These are phyloP conservation scores for Cantharis nigra DNA, from an alignment of 2,888 invertebrate genomes.

Conservation along the genomic window DNA sequence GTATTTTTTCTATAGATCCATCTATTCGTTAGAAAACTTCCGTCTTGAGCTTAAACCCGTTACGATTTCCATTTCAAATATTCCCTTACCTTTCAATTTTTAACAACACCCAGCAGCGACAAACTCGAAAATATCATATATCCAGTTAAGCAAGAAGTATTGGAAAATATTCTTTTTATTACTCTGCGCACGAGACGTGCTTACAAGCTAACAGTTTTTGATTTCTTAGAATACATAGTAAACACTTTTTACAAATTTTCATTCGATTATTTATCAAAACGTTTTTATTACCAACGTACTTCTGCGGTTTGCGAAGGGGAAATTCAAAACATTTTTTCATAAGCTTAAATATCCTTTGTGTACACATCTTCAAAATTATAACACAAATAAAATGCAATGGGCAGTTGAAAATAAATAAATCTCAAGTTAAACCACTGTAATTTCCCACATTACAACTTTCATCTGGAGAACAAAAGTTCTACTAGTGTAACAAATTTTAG, in stretches of 20 bases:
- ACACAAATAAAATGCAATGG: no score
- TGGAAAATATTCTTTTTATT: slow-evolving; percentile 20
- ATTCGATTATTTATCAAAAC: neutral
- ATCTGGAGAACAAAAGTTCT: no score
- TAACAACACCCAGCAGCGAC: slow-evolving; percentile 16
- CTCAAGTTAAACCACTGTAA: no score
- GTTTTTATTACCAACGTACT: neutral
- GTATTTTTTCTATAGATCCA: slow-evolving; percentile 1
- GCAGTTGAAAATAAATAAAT: no score
- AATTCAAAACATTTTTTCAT: no score
- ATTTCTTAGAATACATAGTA: neutral
- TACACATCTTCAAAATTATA: no score
- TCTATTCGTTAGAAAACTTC: neutral
- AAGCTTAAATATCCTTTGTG: no score
- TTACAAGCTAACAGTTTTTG: slow-evolving; percentile 27
- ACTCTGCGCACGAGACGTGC: slow-evolving; percentile 29
- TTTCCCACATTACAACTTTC: no score
- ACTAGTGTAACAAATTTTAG: no score
- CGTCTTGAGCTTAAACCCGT: slow-evolving; percentile 1
- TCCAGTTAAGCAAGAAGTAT: slow-evolving; percentile 20
- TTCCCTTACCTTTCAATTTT: slow-evolving; percentile 20
- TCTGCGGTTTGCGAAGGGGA: neutral
- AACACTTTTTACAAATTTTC: neutral
- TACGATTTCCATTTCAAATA: slow-evolving; percentile 17
- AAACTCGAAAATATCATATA: slow-evolving; percentile 26